Conservation (phyloP, 2,113 vertebrate species). For the Clupea harengus region DNA sequence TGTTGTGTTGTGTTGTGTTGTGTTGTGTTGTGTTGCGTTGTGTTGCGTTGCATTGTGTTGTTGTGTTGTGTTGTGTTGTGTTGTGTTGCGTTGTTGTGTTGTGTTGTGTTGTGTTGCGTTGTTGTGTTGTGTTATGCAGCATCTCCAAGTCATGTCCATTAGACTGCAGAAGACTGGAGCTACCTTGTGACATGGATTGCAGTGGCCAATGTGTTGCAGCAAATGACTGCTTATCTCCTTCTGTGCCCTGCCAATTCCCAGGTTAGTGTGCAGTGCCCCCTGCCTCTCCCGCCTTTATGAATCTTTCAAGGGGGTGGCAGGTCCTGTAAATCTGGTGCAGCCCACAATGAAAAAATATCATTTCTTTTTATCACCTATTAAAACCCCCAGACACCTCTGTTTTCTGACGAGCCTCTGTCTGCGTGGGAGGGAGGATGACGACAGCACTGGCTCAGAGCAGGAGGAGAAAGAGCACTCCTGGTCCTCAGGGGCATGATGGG, state of each 20-base stretch:
- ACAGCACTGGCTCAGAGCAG: background rate
- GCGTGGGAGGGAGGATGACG: background rate
- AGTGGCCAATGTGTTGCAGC: slow-evolving; percentile 3
- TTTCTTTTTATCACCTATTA: slow-evolving; percentile 65
- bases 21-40: too few species aligned
- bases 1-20: too few species aligned
- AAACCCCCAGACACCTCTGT: slow-evolving; percentile 64
- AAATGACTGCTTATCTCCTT: slow-evolving; percentile 38
- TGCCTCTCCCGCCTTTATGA: slow-evolving; percentile 31
- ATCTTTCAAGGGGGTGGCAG: slow-evolving; percentile 39
- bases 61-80: too few species aligned
- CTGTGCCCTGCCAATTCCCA: slow-evolving; percentile 20
- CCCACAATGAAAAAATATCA: slow-evolving; percentile 40
- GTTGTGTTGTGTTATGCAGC: background rate
- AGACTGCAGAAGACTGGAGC: slow-evolving; percentile 9
- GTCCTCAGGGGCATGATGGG: background rate
- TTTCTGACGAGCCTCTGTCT: slow-evolving; percentile 24
- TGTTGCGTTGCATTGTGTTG: too few species aligned
- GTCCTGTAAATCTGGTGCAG: slow-evolving; percentile 27
- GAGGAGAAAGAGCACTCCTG: background rate
- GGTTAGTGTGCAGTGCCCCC: background rate
- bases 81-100: too few species aligned
- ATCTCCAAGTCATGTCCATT: background rate
- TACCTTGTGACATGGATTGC: background rate
- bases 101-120: background rate